Base-by-base conservation (phyloP, 1,140 invertebrate genomes). In the Papilio polytes region DNA sequence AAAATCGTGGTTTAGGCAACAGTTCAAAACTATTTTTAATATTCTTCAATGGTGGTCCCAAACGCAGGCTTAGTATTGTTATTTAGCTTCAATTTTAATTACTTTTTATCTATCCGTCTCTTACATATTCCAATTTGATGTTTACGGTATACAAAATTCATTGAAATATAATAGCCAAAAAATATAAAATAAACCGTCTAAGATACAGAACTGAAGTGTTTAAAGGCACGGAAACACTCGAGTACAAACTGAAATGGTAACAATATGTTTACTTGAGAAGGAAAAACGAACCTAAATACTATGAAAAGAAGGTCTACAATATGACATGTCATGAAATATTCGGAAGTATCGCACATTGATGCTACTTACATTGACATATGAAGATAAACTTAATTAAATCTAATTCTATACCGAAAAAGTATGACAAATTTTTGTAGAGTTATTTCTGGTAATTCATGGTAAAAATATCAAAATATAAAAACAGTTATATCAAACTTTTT, bases 271-370 rank as follows among this genome's bases (percentile, higher is more conserved):
- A 66, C 3, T 26, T 15, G 63, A 20, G 10, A 70, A 70, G 63
- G 20, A 36, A 36, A 70, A 70, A 70, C 63, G 26, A n/a, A 36
- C 63, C 63, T 70, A 70, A 70, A 70, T 1, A 6, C 12, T 36
- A 63, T 63, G 15, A 13, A 7, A 3, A 70, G 9, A 70, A 70
- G 63, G 63, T 70, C 59, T 63, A 26, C 59, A 63, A 22, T 63
- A 63, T 63, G 59, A n/a, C n/a, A 66, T 20, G 0, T 36, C 26
- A 66, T 70, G 15, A 70, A 15, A 70, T 26, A 70, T 31, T 31
- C 13, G 12, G 31, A 15, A 70, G 63, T 70, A 81, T 81, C 51
- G 44, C 83, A 83, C 84, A 82, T 79, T 80, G 80, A 83, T 78
- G 74, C 80, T 83, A 53, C 56, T 74, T 31, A 78, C 80, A 78